A percentile compares a stretch with the other conserved stretches of the same genome.
phyloP scores from a whole-genome alignment of 2,113 vertebrate species.

The Hyperopisus bebe region DNA sequence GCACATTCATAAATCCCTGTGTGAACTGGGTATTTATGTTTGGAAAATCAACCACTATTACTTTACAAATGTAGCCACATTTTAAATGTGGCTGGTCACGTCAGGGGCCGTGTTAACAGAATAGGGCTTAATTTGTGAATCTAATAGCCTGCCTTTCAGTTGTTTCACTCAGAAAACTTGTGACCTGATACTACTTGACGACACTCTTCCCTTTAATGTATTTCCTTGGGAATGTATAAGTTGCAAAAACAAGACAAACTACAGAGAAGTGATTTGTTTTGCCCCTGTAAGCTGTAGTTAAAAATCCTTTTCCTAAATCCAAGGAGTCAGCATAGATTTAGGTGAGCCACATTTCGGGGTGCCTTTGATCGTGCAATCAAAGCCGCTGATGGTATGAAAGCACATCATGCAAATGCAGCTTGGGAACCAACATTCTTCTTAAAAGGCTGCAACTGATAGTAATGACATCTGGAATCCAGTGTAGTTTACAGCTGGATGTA shows the following conservation, averaged over 20 bases:
- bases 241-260: slow-evolving; percentile 5
- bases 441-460: slow-evolving; percentile 1
- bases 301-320: neutral
- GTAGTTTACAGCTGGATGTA: neutral
- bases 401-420: neutral
- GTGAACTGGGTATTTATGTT: neutral
- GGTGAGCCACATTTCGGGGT: neutral
- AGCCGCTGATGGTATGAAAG: neutral
- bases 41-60: neutral
- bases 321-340: neutral
- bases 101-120: neutral
- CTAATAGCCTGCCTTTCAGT: neutral
- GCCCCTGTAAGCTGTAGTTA: neutral
- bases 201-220: neutral
- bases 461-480: neutral
- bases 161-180: slow-evolving; percentile 1
- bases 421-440: neutral
- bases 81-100: neutral
- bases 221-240: neutral
- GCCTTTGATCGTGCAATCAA: neutral
- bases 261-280: neutral
- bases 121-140: neutral
- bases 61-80: neutral
- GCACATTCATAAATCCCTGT: neutral
- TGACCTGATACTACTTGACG: neutral